These are phyloP conservation scores for Agapostemon virescens DNA, from an alignment of 2,888 invertebrate genomes.

Conservation along the genomic window DNA sequence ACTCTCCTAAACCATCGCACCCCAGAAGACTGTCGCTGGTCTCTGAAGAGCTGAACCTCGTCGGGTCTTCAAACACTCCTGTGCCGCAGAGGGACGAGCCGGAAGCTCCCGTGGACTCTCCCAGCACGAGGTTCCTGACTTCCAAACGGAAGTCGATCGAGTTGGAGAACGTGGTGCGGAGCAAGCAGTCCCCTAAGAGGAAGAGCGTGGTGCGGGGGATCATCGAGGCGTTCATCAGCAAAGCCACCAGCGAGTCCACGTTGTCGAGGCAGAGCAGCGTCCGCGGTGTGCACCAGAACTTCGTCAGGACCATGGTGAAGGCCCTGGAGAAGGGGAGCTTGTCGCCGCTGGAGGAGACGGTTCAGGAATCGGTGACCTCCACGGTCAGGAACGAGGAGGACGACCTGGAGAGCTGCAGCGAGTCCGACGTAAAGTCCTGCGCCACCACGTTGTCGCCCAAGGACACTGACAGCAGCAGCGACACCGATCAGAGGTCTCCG, in stretches of 20 bases:
- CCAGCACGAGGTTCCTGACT: conserved; percentile 45
- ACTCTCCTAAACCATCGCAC: background rate
- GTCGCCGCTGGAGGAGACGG: background rate
- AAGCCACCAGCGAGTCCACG: conserved; percentile 12
- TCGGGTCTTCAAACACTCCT: background rate
- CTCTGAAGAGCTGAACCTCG: background rate
- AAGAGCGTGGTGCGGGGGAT: conserved; percentile 63
- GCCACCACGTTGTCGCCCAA: conserved; percentile 62
- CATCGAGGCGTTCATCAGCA: conserved; percentile 64
- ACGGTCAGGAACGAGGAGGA: conserved; percentile 23
- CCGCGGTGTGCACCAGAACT: conserved; percentile 45
- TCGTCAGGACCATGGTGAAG: conserved; percentile 62
- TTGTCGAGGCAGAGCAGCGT: background rate
- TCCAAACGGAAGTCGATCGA: conserved; percentile 63
- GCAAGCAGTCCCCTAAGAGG: conserved; percentile 8
- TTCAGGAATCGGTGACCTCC: background rate
- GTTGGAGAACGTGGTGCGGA: conserved; percentile 61
- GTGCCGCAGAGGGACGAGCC: too few relatives aligned
- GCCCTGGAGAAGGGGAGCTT: conserved; percentile 60
- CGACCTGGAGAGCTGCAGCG: conserved; percentile 22
- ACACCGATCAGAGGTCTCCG: conserved; percentile 48
- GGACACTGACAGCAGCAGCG: conserved; percentile 64
- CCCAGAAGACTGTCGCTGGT: background rate
- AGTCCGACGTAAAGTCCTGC: conserved; percentile 51
- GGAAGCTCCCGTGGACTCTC: background rate